A percentile compares a stretch with the other conserved stretches of the same genome.
Evolutionary conservation across 1,140 invertebrate species (phyloP).

Genomic region (Coenobita brevimanus): DNA sequence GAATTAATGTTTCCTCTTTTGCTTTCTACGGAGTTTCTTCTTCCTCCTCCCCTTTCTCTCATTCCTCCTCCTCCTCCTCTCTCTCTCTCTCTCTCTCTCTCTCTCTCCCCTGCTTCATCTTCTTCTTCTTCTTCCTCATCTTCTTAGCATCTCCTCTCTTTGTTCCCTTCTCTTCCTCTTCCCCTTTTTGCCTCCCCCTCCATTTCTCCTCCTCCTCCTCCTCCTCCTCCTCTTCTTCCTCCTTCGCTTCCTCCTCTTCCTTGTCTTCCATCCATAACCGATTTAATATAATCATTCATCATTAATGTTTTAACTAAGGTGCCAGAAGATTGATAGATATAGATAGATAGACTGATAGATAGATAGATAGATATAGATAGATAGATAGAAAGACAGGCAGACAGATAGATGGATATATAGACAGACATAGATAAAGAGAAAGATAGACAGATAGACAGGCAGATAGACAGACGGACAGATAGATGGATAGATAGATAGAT

Average conservation of each 20-base stretch:
- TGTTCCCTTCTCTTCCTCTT: background rate
- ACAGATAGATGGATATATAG: too few species aligned
- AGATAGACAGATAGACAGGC: too few species aligned
- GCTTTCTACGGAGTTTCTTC: background rate
- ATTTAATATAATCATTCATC: too few species aligned
- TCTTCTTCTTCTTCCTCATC: background rate
- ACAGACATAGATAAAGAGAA: too few species aligned
- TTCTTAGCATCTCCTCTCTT: background rate
- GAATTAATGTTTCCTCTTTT: background rate
- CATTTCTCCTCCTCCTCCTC: background rate
- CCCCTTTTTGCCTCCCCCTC: background rate
- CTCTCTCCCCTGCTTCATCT: background rate
- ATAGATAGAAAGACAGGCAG: too few species aligned
- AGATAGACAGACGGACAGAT: too few species aligned
- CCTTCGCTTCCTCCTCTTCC: background rate
- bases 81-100: background rate
- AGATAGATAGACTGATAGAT: too few species aligned
- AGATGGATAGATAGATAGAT: too few species aligned
- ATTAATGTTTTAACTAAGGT: background rate
- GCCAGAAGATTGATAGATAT: too few species aligned
- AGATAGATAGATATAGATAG: too few species aligned
- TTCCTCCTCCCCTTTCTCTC: background rate
- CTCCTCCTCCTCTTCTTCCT: constrained; percentile 1
- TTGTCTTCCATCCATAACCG: background rate
- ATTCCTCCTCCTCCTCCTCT: constrained; percentile 1